Conservation (phyloP, 2,888 invertebrate species). For the Penaeus monodon region DNA sequence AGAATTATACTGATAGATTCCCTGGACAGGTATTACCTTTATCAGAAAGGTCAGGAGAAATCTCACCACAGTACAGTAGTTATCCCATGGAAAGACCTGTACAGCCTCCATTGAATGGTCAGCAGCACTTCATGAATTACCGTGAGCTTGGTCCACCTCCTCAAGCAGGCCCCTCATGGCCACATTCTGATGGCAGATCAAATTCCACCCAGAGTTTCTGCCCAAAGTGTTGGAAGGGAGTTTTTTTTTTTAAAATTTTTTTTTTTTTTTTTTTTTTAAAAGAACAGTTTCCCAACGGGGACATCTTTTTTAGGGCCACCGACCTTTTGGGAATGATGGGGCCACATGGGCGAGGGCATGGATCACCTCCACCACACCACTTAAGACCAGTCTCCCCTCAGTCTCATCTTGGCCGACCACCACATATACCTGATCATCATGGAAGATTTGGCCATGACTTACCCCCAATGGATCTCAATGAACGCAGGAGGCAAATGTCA, state of each 20-base stretch:
- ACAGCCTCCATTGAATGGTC: conserved; percentile 38
- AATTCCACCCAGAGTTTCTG: conserved; percentile 37
- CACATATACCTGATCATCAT: conserved; percentile 2
- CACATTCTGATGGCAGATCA: conserved; percentile 29
- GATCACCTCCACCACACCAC: conserved; percentile 2
- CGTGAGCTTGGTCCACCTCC: conserved; percentile 23
- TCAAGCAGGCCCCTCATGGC: conserved; percentile 24
- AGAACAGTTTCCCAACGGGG: conserved; percentile 35
- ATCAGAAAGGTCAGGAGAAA: conserved; percentile 38
- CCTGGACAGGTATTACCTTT: conserved; percentile 13
- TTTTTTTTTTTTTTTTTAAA: too few relatives aligned
- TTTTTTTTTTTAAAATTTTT: too few relatives aligned
- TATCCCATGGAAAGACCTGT: conserved; percentile 33
- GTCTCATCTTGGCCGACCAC: too few relatives aligned
- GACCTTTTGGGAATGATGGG: neutral
- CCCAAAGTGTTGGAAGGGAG: conserved; percentile 31
- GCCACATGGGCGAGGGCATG: neutral
- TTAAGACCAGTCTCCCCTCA: too few relatives aligned
- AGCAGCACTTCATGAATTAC: conserved; percentile 31
- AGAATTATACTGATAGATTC: conserved; percentile 14
- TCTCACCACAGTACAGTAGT: conserved; percentile 22
- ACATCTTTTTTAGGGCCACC: too few relatives aligned
- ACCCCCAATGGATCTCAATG: conserved; percentile 22
- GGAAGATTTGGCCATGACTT: conserved; percentile 27
- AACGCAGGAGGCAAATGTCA: conserved; percentile 29